Percentiles rank a stretch among this genome's conserved stretches.
These are phyloP conservation scores for Aphelenchoides bicaudatus DNA, from an alignment of 2,888 invertebrate species.

Conservation along the genomic window DNA sequence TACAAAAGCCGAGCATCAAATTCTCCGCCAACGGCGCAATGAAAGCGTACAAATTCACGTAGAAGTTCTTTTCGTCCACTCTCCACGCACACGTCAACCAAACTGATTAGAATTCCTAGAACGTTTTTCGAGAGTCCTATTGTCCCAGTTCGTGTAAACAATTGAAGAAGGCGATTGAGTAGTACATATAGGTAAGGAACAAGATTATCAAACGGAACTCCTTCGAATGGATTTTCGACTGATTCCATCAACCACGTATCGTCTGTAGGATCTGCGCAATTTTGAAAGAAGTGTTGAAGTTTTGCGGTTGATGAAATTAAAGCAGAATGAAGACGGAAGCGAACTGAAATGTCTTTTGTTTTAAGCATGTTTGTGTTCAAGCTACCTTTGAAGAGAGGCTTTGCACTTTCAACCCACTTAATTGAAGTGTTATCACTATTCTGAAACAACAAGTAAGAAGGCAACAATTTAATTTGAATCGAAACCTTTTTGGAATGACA, in stretches of 20 bases:
- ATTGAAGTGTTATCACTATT: slow-evolving; percentile 68
- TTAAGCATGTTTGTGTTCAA: no score
- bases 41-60: slow-evolving; percentile 14
- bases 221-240: slow-evolving; percentile 1
- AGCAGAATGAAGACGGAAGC: slow-evolving; percentile 80
- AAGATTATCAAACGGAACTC: slow-evolving; percentile 6
- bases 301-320: slow-evolving; percentile 70
- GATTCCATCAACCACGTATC: slow-evolving; percentile 1
- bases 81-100: not conserved
- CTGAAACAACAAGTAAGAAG: not conserved
- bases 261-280: slow-evolving; percentile 62
- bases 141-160: slow-evolving; percentile 2
- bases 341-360: no score
- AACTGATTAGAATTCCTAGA: not conserved
- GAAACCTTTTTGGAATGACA: slow-evolving; percentile 16
- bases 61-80: not conserved
- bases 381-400: slow-evolving; percentile 81
- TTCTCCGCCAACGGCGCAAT: slow-evolving; percentile 17
- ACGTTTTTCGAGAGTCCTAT: not conserved
- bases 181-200: slow-evolving; percentile 11
- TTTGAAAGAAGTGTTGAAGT: slow-evolving; percentile 52
- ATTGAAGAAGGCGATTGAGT: slow-evolving; percentile 1
- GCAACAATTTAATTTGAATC: not conserved
- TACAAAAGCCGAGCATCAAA: slow-evolving; percentile 14
- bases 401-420: slow-evolving; percentile 86